phyloP scores from a whole-genome alignment of 1,140 invertebrate species.

The Protaetia brevitarsis region DNA sequence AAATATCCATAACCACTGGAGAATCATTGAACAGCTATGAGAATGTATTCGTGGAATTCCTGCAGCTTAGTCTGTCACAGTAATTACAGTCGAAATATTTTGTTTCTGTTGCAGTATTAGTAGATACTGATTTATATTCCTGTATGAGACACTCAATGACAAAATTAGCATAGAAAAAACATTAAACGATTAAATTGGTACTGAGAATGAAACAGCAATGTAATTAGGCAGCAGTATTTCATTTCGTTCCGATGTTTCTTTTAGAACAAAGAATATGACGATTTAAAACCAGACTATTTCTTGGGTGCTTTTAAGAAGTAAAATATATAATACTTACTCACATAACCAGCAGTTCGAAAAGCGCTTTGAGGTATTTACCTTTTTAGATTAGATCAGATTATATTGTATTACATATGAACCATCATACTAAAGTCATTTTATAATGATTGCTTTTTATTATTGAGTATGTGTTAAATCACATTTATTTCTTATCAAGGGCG shows the following conservation, averaged over 20 bases:
- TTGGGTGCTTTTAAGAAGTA: too few species aligned
- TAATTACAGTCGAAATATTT: conserved; percentile 9
- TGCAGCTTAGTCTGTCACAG: conserved; percentile 4
- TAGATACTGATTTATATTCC: conserved; percentile 5
- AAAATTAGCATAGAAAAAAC: conserved; percentile 1
- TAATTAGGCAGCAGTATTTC: background rate
- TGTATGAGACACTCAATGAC: background rate
- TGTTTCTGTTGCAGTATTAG: background rate
- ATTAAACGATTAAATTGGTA: background rate
- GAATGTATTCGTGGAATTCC: conserved; percentile 8
- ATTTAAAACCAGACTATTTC: too few species aligned
- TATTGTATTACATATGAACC: too few species aligned
- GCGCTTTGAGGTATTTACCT: too few species aligned
- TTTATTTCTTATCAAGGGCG: too few species aligned
- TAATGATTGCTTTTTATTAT: too few species aligned
- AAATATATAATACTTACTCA: too few species aligned
- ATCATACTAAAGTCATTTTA: too few species aligned
- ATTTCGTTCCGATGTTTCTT: background rate
- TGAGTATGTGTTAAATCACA: too few species aligned
- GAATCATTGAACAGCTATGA: background rate
- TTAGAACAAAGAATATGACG: background rate
- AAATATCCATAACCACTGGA: background rate
- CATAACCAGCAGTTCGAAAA: too few species aligned
- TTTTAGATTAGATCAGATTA: too few species aligned
- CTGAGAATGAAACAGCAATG: background rate